Evolutionary conservation across 2,113 vertebrate genomes (phyloP), one percentile per base, ranked within the genome.

Genomic region (Leptocoma aspasia): DNA sequence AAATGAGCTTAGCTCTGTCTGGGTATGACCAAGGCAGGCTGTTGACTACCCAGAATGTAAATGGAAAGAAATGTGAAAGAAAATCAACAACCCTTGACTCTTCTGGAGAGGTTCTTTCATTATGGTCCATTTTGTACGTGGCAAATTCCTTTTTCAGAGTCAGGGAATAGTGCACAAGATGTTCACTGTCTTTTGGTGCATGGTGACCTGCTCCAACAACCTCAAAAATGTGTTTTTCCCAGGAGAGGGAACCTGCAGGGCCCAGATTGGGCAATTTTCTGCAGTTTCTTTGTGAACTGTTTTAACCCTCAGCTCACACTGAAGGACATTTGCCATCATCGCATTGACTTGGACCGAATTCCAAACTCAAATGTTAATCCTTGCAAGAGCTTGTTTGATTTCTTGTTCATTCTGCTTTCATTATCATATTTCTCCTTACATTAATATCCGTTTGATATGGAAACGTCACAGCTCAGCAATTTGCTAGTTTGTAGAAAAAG

Each of bases 101-200:
- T 79, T 3, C 30, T 59, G 47, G 33, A 59, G 42, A 87, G 20
- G 8, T 42, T 73, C 61, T 89, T 81, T 5, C 7, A 6, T 47
- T 73, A 35, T 1, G 2, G 6, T 41, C 19, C 15, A 41, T 50
- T 87, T 63, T 70, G 31, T 7, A 30, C 0, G 0, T 9, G 35
- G 17, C 7, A 41, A 70, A 60, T 64, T 72, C 5, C 8, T 45
- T 86, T 71, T 35, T 47, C 41, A 37, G 47, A 33, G 41, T 26
- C 39, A 50, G 31, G 39, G 33, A 68, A 64, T 52, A 0, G 2
- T 18, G 26, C 23, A 68, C 13, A 49, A 35, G 57, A 12, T 13
- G 10, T 33, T 86, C n/a, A 13, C 22, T 54, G n/a, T 37, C 6
- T 68, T 76, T 45, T 64, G 37, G 30, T 59, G 11, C 14, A 14